Evolutionary conservation across 2,888 invertebrate species (phyloP), one percentile per base, ranked within the genome.

Genomic region (Ornithoptera priamus): DNA sequence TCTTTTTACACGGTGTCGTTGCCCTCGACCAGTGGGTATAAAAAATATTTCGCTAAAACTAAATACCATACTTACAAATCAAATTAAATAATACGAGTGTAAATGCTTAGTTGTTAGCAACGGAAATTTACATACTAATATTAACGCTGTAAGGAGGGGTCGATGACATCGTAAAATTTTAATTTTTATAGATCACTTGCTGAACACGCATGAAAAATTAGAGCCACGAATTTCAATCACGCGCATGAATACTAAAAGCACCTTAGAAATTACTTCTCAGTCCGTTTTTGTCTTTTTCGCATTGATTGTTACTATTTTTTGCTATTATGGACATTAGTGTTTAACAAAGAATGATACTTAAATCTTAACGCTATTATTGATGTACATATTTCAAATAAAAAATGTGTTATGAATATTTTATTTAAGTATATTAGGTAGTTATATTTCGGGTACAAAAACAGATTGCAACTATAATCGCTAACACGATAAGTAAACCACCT

Each of bases 31-130:
- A 46, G 46, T 2, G 82, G 82, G 85, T 85, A 83, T 84, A 8
- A 20, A 79, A 77, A 79, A 77, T 85, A 84, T 83, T 83, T n/a
- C 53, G n/a, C 18, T n/a, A n/a, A n/a, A 18, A n/a, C 53, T n/a
- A 53, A n/a, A 58, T 22, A 22, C 57, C 8, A 56, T 56, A 74
- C 72, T 81, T 76, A 79, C 81, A 81, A 84, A 81, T 80, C 84
- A 84, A 81, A 80, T 74, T 77, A 70, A 77, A 76, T 78, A 76
- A 77, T 85, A 82, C 0, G 4, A 12, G 88, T 89, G 90, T 86
- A 85, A 88, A 88, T 89, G 86, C 81, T 83, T 81, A 84, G 83
- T 85, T 84, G 88, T 89, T 87, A 81, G 80, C 73, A 80, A 80
- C 83, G 84, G 84, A 87, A 87, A 89, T 83, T 87, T 76, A 80